Evolutionary conservation across 2,113 vertebrate genomes (phyloP).

Genomic region (Oxygymnocypris stewartii): DNA sequence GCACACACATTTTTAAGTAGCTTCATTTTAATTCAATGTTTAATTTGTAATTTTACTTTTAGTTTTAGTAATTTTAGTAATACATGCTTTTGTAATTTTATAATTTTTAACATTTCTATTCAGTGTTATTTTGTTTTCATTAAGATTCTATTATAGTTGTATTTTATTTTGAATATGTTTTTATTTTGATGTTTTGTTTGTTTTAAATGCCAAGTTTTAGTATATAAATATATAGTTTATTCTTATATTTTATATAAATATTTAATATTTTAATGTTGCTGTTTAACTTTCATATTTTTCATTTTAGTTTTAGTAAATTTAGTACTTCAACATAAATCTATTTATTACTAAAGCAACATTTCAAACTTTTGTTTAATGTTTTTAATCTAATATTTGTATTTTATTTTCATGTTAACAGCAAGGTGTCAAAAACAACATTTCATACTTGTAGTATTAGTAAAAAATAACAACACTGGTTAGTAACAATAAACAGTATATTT

Average conservation of each 20-base stretch:
- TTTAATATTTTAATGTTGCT: too few species aligned
- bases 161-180: background rate
- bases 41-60: background rate
- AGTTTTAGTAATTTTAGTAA: background rate
- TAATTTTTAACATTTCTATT: background rate
- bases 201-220: background rate
- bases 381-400: background rate
- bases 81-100: background rate
- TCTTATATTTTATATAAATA: background rate
- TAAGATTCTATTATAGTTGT: background rate
- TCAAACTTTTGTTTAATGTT: background rate
- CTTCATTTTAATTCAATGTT: background rate
- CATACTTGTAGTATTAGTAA: background rate
- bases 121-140: too few species aligned
- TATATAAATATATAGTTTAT: background rate
- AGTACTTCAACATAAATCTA: background rate
- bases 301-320: background rate
- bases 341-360: background rate
- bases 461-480: background rate
- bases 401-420: background rate
- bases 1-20: too few species aligned
- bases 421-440: background rate
- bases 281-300: background rate
- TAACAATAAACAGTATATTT: too few species aligned
- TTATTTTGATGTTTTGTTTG: background rate